Evolutionary conservation across 2,113 vertebrate species (phyloP), one percentile per base, ranked within the genome.

Genomic region (Rana temporaria): DNA sequence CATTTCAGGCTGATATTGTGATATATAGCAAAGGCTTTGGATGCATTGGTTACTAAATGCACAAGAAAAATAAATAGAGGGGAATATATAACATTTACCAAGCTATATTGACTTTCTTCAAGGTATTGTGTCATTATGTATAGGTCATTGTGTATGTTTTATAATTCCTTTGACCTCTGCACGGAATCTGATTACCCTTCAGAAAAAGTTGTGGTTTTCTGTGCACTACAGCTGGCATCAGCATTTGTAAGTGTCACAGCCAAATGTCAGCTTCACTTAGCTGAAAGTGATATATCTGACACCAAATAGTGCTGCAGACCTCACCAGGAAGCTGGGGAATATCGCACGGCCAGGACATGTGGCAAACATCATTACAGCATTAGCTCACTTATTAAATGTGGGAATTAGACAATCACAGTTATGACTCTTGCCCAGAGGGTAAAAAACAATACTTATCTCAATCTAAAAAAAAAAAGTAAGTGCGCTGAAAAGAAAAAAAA

Each of bases 211-310:
- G 57, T 64, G 32, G 34, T 78, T 77, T 77, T 63, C 60, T 30
- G 14, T 5, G 42, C 34, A 3, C 2, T 30, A 42, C 62, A 53
- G 75, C 62, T 20, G 75, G 62, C 18, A 53, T 63, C 59, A 76
- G 32, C 42, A 32, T 38, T 26, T 20, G 16, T 52, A 18, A 24
- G 59, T 30, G 62, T 78, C 75, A 53, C 60, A 26, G 62, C 22
- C 62, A 66, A 78, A 66, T 66, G 75, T 78, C 60, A 53, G 38
- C 62, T 65, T 52, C 60, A 66, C 48, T 64, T 65, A 78, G 48
- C 62, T 64, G 62, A 66, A 66, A 78, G 75, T 64, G 75, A 78
- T 52, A 78, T 55, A 64, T 66, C 42, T 78, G 60, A 78, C 75
- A 78, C 75, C 75, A 65, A 66, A 66, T 24, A 18, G 74, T 64